Percentiles rank a stretch among this genome's conserved stretches.
These are phyloP conservation scores for Lynx canadensis DNA, from an alignment of 2,113 vertebrate genomes.

Conservation along the genomic window DNA sequence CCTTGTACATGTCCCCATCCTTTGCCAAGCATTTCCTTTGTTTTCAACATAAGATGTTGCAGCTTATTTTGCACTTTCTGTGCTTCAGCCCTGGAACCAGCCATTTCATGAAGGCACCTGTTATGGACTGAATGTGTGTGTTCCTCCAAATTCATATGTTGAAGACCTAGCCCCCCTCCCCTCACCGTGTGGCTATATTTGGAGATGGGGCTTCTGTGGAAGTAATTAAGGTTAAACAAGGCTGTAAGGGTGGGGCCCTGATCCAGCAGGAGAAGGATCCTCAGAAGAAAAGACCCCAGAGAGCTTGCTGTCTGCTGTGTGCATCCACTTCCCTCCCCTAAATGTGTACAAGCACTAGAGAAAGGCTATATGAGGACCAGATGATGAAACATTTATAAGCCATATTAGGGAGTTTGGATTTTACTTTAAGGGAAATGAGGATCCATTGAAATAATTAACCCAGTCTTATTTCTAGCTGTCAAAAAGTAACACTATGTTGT, in stretches of 20 bases:
- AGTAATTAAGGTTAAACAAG: background rate
- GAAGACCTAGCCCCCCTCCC: background rate
- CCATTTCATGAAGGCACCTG: background rate
- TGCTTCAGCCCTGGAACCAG: background rate
- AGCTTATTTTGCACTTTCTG: background rate
- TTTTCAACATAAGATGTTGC: background rate
- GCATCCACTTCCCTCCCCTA: background rate
- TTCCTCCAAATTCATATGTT: background rate
- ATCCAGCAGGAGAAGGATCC: background rate
- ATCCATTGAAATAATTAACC: background rate
- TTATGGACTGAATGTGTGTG: background rate
- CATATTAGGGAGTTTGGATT: background rate
- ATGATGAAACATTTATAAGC: background rate
- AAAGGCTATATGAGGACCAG: background rate
- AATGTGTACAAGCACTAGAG: background rate
- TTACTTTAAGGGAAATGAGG: slow-evolving; percentile 14
- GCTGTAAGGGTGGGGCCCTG: background rate
- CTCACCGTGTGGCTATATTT: background rate
- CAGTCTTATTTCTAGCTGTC: background rate
- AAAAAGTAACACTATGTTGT: background rate
- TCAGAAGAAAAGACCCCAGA: background rate
- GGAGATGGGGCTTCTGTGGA: background rate
- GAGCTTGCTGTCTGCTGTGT: background rate
- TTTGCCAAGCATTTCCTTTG: background rate
- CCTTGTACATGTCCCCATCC: background rate